These are phyloP conservation scores for Lordiphosa fenestrarum DNA, from an alignment of 2,888 invertebrate species.

Conservation along the genomic window DNA sequence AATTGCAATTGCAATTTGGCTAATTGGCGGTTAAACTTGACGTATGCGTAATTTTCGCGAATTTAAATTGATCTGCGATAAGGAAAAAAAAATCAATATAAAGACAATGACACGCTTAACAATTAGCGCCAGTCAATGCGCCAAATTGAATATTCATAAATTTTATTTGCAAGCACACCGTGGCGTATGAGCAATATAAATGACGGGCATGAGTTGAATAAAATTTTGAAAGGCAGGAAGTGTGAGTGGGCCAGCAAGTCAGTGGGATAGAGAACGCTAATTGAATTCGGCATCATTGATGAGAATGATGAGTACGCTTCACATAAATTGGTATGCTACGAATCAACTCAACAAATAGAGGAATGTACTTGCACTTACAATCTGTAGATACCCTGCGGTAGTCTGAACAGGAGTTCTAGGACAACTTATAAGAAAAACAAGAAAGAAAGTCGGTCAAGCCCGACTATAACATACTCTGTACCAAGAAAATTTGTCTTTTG, in stretches of 20 bases:
- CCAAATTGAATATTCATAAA: slow-evolving; percentile 47
- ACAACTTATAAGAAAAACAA: too few species aligned
- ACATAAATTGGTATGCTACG: too few species aligned
- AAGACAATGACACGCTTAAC: slow-evolving; percentile 23
- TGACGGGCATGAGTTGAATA: slow-evolving; percentile 46
- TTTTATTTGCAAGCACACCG: slow-evolving; percentile 54
- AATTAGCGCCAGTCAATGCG: slow-evolving; percentile 55
- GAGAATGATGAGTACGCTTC: background rate
- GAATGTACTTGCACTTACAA: background rate
- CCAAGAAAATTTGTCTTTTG: too few species aligned
- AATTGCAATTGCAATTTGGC: slow-evolving; percentile 16
- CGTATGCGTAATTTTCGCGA: slow-evolving; percentile 18
- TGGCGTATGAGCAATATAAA: slow-evolving; percentile 63
- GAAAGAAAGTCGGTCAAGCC: too few species aligned
- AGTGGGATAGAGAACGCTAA: slow-evolving; percentile 31
- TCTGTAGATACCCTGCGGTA: too few species aligned
- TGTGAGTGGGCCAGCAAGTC: background rate
- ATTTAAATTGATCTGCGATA: slow-evolving; percentile 36
- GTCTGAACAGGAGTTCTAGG: too few species aligned
- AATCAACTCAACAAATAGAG: too few species aligned
- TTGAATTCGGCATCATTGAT: slow-evolving; percentile 43
- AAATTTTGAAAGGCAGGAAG: slow-evolving; percentile 4
- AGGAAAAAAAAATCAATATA: slow-evolving; percentile 19
- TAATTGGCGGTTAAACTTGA: slow-evolving; percentile 28
- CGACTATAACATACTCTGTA: too few species aligned